Conservation (phyloP, 2,113 vertebrate species). For the Rousettus leschenaultii region DNA sequence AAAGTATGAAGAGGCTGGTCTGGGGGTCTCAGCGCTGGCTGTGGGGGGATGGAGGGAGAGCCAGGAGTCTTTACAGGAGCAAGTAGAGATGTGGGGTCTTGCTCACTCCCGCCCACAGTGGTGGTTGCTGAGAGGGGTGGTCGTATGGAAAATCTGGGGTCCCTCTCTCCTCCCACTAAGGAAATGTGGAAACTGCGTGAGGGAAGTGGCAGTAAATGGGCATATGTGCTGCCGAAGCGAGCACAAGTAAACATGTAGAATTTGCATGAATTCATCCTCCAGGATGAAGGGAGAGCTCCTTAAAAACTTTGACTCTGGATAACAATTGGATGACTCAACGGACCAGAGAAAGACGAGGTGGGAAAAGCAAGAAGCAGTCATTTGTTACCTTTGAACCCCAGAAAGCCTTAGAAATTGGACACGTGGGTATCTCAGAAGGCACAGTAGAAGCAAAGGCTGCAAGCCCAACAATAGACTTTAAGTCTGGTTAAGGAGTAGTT, state of each 20-base stretch:
- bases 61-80: neutral
- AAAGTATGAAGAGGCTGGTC: neutral
- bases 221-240: too few species aligned
- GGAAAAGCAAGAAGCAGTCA: neutral
- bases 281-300: neutral
- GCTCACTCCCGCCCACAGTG: neutral
- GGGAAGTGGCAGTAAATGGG: neutral
- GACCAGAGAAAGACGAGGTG: neutral
- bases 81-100: neutral
- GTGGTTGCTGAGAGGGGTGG: neutral
- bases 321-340: neutral
- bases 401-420: neutral
- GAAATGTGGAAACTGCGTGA: neutral
- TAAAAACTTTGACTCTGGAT: neutral
- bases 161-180: neutral
- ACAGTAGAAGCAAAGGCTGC: neutral
- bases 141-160: neutral
- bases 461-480: neutral
- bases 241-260: neutral
- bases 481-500: neutral
- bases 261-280: too few species aligned
- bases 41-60: too few species aligned
- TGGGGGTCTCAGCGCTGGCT: neutral
- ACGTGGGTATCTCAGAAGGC: fast-evolving
- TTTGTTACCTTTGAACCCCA: neutral